Evolutionary conservation across 1,140 invertebrate genomes (phyloP).

Genomic region (Myzus persicae): DNA sequence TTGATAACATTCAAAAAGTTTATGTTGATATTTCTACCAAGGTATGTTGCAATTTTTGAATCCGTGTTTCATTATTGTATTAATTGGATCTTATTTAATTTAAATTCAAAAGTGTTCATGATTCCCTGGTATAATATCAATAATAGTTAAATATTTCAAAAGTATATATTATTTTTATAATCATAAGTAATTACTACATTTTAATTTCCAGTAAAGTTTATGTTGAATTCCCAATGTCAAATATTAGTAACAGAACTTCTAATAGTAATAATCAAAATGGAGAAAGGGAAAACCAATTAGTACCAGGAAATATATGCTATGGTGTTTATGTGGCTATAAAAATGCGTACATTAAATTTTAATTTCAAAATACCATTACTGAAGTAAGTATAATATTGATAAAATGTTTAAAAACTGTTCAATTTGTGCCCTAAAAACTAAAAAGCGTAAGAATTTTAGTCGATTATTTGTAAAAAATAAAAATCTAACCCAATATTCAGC

Average conservation of each 20-base stretch:
- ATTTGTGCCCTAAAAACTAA: not conserved
- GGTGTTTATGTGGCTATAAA: constrained; percentile 83
- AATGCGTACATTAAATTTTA: constrained; percentile 69
- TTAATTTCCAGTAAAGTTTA: constrained; percentile 62
- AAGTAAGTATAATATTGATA: constrained; percentile 65
- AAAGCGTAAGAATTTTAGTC: too few species aligned
- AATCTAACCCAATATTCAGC: not conserved
- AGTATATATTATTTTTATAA: not conserved
- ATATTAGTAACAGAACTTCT: constrained; percentile 39
- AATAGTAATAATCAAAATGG: constrained; percentile 60
- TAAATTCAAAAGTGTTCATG: not conserved
- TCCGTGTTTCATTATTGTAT: not conserved
- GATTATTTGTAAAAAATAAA: not conserved
- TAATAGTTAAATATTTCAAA: not conserved
- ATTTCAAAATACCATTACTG: constrained; percentile 68
- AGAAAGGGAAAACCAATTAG: constrained; percentile 61
- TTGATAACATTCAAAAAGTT: not conserved
- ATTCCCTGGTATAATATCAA: not conserved
- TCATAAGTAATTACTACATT: not conserved
- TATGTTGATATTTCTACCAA: not conserved
- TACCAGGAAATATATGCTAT: constrained; percentile 71
- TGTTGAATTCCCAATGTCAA: constrained; percentile 61
- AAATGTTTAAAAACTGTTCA: not conserved
- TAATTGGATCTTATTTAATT: not conserved
- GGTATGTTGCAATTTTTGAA: not conserved